phyloP scores from a whole-genome alignment of 1,140 invertebrate genomes.

The Leptopilina boulardi region DNA sequence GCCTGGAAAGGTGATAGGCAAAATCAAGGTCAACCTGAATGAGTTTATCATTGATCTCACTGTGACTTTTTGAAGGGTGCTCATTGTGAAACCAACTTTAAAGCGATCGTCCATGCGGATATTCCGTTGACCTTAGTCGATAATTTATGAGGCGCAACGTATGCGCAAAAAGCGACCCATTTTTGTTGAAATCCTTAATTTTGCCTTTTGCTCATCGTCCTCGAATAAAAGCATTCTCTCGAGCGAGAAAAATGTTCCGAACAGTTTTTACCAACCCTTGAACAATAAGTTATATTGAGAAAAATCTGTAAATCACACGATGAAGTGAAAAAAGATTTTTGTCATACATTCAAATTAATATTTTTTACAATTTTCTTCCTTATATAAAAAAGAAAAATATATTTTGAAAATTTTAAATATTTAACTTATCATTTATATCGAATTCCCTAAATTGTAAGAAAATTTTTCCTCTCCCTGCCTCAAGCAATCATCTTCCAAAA shows the following conservation, averaged over 20 bases:
- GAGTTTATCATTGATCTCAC: slow-evolving; percentile 7
- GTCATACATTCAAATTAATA: too few relatives aligned
- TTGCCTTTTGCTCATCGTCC: slow-evolving; percentile 43
- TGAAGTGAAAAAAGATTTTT: background rate
- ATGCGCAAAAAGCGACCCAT: slow-evolving; percentile 56
- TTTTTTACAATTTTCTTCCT: too few relatives aligned
- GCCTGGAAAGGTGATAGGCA: background rate
- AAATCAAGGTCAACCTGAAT: slow-evolving; percentile 17
- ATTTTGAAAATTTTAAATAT: too few relatives aligned
- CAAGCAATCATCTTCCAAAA: background rate
- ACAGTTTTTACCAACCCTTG: background rate
- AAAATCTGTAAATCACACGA: slow-evolving; percentile 1
- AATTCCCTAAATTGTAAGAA: too few relatives aligned
- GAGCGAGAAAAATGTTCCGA: slow-evolving; percentile 31
- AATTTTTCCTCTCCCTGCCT: too few relatives aligned
- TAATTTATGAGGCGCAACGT: slow-evolving; percentile 54
- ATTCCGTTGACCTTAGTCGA: slow-evolving; percentile 56
- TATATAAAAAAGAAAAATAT: too few relatives aligned
- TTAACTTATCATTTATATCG: too few relatives aligned
- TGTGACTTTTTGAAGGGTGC: slow-evolving; percentile 31
- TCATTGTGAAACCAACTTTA: slow-evolving; percentile 51
- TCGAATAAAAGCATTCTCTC: slow-evolving; percentile 44
- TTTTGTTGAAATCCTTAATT: slow-evolving; percentile 54
- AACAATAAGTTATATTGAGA: background rate
- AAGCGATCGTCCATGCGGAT: slow-evolving; percentile 53